These are phyloP conservation scores for Toxotes lorentzi DNA, from an alignment of 2,797 vertebrate genomes.

Conservation along the genomic window DNA sequence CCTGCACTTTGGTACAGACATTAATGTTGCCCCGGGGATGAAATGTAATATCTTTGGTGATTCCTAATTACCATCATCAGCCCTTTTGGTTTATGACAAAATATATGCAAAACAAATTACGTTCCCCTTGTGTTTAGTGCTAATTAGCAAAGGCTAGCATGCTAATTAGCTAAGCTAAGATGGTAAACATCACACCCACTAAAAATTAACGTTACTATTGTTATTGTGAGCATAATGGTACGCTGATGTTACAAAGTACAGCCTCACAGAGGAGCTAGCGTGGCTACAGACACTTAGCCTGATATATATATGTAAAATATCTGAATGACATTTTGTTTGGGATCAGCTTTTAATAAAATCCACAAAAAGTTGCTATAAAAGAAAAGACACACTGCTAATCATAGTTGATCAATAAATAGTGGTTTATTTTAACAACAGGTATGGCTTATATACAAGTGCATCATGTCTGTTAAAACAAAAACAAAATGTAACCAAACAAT, in stretches of 20 bases:
- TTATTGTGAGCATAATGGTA: neutral
- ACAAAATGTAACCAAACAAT: constrained; percentile 74
- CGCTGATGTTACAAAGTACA: neutral
- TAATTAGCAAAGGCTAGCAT: neutral
- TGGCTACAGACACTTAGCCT: neutral
- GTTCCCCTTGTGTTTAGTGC: neutral
- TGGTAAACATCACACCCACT: neutral
- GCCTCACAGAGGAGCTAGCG: neutral
- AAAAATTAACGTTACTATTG: neutral
- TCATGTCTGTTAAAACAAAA: constrained; percentile 82
- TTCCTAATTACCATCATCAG: neutral
- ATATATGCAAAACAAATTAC: neutral
- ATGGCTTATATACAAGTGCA: constrained; percentile 88
- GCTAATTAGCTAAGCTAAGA: neutral
- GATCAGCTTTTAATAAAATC: neutral
- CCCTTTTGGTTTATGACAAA: neutral
- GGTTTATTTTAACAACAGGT: constrained; percentile 87
- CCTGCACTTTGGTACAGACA: neutral
- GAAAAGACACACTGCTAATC: constrained; percentile 35
- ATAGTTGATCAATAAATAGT: constrained; percentile 85
- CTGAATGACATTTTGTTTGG: neutral
- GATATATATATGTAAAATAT: neutral
- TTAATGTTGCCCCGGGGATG: neutral
- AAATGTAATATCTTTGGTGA: neutral
- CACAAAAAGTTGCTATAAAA: neutral